Evolutionary conservation across 2,888 invertebrate genomes (phyloP).

Genomic region (Scrobipalpa atriplicella): DNA sequence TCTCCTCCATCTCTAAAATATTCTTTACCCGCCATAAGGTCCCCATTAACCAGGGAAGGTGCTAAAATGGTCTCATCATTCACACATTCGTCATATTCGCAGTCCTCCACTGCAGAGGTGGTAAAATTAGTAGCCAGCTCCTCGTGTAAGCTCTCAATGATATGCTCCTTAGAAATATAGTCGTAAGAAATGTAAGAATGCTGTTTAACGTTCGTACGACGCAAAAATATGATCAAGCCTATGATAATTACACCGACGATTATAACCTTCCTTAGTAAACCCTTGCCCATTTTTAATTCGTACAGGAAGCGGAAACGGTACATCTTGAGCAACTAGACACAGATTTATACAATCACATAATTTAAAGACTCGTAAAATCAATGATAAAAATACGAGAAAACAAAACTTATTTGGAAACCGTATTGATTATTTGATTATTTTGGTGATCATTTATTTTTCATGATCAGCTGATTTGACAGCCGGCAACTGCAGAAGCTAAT

Average conservation of each 20-base stretch:
- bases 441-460: too few relatives aligned
- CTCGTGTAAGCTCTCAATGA: slow-evolving; percentile 66
- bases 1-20: slow-evolving; percentile 73
- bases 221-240: slow-evolving; percentile 58
- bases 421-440: not conserved
- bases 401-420: not conserved
- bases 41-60: slow-evolving; percentile 58
- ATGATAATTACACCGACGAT: slow-evolving; percentile 50
- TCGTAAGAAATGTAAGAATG: slow-evolving; percentile 71
- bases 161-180: slow-evolving; percentile 66
- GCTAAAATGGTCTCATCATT: slow-evolving; percentile 63
- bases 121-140: slow-evolving; percentile 73
- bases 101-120: slow-evolving; percentile 57
- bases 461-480: slow-evolving; percentile 26
- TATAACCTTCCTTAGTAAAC: slow-evolving; percentile 48
- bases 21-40: slow-evolving; percentile 63
- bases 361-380: not conserved
- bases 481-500: not conserved
- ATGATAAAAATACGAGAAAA: not conserved
- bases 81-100: slow-evolving; percentile 66
- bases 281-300: not conserved
- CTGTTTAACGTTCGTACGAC: slow-evolving; percentile 58
- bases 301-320: not conserved
- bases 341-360: not conserved
- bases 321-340: not conserved